Conservation (phyloP, 2,113 vertebrate species). For the Camelus bactrianus region DNA sequence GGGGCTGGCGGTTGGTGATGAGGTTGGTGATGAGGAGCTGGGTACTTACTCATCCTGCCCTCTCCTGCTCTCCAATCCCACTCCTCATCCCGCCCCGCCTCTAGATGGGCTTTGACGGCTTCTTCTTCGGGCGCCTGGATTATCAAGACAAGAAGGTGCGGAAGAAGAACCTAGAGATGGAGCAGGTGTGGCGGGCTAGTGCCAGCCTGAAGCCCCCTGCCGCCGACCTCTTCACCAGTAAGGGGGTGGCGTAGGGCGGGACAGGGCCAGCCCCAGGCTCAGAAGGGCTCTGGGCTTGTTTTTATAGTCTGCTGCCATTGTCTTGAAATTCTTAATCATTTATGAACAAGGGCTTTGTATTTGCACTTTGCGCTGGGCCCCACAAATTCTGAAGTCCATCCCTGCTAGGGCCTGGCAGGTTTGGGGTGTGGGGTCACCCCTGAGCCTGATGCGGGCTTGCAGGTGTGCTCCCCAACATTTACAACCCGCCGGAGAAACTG, state of each 20-base stretch:
- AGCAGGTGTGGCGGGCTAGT: constrained; percentile 94
- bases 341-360: not conserved
- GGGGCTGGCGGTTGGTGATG: not conserved
- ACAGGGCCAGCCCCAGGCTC: not conserved
- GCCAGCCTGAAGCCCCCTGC: constrained; percentile 87
- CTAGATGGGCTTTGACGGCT: constrained; percentile 96
- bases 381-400: not conserved
- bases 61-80: not conserved
- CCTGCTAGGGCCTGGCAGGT: not conserved
- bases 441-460: not conserved
- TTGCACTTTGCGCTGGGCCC: not conserved
- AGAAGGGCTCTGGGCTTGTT: not conserved
- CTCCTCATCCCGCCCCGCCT: not conserved
- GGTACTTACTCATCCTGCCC: not conserved
- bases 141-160: constrained; percentile 91
- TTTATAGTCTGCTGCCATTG: not conserved
- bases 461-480: constrained; percentile 95
- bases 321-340: not conserved
- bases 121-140: constrained; percentile 95
- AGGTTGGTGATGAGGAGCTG: not conserved
- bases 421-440: not conserved
- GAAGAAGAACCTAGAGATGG: constrained; percentile 86
- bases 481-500: constrained; percentile 90
- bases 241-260: not conserved
- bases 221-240: constrained; percentile 94